Conservation (phyloP, 2,888 invertebrate genomes). For the Harpalus rufipes region DNA sequence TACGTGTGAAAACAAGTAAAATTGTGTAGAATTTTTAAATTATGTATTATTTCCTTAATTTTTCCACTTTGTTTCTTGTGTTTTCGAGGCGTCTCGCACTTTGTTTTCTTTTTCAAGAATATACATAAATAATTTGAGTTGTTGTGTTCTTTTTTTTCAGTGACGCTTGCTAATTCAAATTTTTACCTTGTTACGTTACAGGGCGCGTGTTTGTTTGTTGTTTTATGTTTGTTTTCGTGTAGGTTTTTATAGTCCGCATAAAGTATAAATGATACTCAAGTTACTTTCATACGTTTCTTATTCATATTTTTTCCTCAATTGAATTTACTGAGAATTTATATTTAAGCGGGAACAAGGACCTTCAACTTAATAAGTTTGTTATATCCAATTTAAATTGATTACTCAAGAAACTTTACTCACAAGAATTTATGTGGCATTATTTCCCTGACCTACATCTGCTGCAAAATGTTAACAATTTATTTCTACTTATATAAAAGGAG, state of each 20-base stretch:
- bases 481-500: neutral
- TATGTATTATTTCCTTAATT: conserved; percentile 3
- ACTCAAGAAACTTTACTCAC: neutral
- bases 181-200: neutral
- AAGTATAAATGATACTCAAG: neutral
- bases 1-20: neutral
- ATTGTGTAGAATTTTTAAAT: neutral
- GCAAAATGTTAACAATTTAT: neutral
- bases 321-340: neutral
- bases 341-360: neutral
- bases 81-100: neutral
- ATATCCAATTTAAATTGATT: neutral
- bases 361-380: neutral
- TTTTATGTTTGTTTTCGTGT: neutral
- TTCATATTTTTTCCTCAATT: neutral
- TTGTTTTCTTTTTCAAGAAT: conserved; percentile 6
- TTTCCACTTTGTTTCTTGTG: conserved; percentile 5
- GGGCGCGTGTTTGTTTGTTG: neutral
- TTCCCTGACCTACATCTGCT: neutral
- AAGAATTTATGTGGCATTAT: conserved; percentile 3
- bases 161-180: conserved; percentile 5
- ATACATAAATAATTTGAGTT: neutral
- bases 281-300: neutral
- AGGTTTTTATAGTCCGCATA: neutral
- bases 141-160: neutral